Percentiles rank a stretch among this genome's conserved stretches.
phyloP scores from a whole-genome alignment of 2,113 vertebrate species.

The Reinhardtius hippoglossoides region DNA sequence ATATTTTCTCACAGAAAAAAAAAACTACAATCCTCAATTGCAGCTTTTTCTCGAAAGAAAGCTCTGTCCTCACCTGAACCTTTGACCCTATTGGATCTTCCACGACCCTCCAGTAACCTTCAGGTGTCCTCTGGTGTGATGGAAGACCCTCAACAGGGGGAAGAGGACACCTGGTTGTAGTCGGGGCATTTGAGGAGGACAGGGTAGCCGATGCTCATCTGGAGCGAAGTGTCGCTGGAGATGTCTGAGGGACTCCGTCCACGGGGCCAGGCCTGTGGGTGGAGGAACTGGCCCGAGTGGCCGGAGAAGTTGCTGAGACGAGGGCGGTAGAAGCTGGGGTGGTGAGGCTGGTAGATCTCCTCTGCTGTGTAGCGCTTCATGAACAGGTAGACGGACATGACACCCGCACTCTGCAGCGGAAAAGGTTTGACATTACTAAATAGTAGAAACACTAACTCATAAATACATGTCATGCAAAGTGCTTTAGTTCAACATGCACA shows the following conservation, averaged over 20 bases:
- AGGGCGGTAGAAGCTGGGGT: conserved; percentile 85
- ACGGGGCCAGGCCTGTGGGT: conserved; percentile 86
- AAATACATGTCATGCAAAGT: background rate
- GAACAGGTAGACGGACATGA: conserved; percentile 90
- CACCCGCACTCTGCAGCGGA: conserved; percentile 84
- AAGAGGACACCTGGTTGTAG: conserved; percentile 87
- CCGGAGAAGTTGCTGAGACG: conserved; percentile 91
- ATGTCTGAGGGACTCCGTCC: conserved; percentile 89
- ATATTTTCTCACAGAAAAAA: too few species aligned
- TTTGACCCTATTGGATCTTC: background rate
- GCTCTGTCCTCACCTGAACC: background rate
- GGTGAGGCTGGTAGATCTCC: conserved; percentile 83
- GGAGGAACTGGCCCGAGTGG: conserved; percentile 89
- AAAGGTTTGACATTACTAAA: background rate
- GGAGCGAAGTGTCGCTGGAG: conserved; percentile 88
- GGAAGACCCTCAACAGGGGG: conserved; percentile 82
- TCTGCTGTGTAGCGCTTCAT: conserved; percentile 90
- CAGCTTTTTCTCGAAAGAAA: conserved; percentile 21
- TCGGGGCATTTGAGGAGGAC: conserved; percentile 88
- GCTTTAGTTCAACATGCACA: too few species aligned
- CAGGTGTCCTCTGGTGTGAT: background rate
- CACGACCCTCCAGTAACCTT: background rate
- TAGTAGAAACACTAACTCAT: background rate
- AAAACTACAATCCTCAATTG: too few species aligned
- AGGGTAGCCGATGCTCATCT: conserved; percentile 88